These are phyloP conservation scores for Anolis carolinensis DNA, from an alignment of 2,113 vertebrate species.

Conservation along the genomic window DNA sequence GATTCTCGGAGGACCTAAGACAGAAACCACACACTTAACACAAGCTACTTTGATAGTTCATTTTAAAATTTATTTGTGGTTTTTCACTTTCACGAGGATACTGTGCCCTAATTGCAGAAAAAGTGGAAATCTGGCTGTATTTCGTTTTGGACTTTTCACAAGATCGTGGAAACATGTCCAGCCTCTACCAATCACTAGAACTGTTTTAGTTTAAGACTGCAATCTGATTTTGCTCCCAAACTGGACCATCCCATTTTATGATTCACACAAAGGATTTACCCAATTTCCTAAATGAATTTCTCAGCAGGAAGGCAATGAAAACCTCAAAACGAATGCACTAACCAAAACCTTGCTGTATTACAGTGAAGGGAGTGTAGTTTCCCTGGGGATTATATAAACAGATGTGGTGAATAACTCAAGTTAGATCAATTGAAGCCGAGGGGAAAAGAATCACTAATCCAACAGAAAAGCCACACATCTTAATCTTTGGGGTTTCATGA, in stretches of 20 bases:
- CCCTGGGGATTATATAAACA: constrained; percentile 40
- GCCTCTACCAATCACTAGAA: not conserved
- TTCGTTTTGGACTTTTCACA: not conserved
- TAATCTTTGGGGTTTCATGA: constrained; percentile 37
- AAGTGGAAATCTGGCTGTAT: no score
- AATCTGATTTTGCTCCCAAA: not conserved
- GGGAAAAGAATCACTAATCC: constrained; percentile 30
- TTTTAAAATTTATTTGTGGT: no score
- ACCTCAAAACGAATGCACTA: not conserved
- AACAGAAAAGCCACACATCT: constrained; percentile 33
- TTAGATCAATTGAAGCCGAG: constrained; percentile 28
- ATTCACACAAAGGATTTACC: not conserved
- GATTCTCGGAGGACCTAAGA: constrained; percentile 79
- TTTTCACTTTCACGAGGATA: no score
- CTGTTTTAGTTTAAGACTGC: not conserved
- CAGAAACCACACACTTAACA: constrained; percentile 24
- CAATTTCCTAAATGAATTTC: not conserved
- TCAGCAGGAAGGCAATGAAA: not conserved
- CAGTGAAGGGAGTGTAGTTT: constrained; percentile 18
- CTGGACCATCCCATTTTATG: not conserved
- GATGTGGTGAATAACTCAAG: constrained; percentile 34
- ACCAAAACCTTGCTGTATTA: not conserved
- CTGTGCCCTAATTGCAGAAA: no score
- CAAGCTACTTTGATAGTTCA: not conserved
- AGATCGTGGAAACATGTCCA: not conserved